phyloP scores from a whole-genome alignment of 1,140 invertebrate species.

The Spodoptera litura region DNA sequence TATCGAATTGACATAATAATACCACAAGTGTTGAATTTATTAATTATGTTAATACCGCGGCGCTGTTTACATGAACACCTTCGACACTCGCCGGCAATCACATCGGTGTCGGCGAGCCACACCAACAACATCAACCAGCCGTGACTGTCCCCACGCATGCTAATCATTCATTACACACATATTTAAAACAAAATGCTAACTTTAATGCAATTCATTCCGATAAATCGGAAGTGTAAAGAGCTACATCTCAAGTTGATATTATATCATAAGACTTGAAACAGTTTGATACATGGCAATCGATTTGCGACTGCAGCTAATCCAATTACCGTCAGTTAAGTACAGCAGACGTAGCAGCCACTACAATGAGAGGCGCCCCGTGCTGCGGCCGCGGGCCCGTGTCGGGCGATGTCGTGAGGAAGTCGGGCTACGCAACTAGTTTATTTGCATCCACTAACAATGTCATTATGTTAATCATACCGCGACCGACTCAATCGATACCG shows the following conservation, averaged over 20 bases:
- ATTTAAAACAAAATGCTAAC: constrained; percentile 7
- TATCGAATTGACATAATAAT: neutral
- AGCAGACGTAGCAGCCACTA: neutral
- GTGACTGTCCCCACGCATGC: too few relatives aligned
- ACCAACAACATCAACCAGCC: neutral
- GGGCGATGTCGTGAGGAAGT: constrained; percentile 13
- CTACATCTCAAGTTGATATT: neutral
- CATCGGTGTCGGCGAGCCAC: neutral
- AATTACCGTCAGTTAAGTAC: constrained; percentile 10
- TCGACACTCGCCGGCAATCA: neutral
- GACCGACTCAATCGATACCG: constrained; percentile 59
- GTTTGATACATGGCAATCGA: constrained; percentile 25
- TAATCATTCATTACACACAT: neutral
- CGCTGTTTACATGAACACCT: constrained; percentile 32
- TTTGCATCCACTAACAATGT: constrained; percentile 74
- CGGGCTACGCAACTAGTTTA: constrained; percentile 61
- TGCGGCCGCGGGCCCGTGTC: neutral
- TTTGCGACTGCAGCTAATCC: constrained; percentile 12
- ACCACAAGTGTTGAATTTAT: constrained; percentile 36
- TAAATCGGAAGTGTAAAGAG: too few relatives aligned
- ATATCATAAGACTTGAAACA: neutral
- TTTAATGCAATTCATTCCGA: too few relatives aligned
- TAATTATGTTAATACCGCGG: constrained; percentile 39
- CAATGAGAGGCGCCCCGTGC: constrained; percentile 5
- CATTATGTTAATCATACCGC: constrained; percentile 70